Evolutionary conservation across 2,113 vertebrate species (phyloP).

Genomic region (Eudorcas thomsonii): DNA sequence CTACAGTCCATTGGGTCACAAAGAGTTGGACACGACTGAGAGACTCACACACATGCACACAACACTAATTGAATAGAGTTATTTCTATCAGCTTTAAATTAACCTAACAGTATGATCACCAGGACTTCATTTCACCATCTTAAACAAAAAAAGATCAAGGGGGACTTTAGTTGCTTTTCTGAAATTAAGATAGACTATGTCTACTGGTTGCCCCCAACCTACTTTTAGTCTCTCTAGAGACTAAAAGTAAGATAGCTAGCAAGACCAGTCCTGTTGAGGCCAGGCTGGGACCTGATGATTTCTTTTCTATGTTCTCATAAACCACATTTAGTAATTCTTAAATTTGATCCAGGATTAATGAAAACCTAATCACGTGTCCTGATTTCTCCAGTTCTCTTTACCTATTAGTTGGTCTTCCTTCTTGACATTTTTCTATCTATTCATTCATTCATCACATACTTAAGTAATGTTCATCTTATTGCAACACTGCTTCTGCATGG

Average conservation of each 20-base stretch:
- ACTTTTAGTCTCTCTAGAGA: no score
- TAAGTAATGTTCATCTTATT: not conserved
- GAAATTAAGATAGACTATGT: not conserved
- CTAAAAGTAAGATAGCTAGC: not conserved
- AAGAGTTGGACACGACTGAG: not conserved
- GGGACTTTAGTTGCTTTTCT: not conserved
- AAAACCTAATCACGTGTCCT: not conserved
- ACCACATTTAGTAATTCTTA: not conserved
- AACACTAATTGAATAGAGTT: not conserved
- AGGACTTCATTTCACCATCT: not conserved
- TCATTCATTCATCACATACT: not conserved
- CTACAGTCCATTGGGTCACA: not conserved
- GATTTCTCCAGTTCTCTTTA: not conserved
- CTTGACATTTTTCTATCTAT: not conserved
- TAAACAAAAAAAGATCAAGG: not conserved
- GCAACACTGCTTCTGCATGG: not conserved
- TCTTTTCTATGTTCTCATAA: not conserved
- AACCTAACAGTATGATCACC: not conserved
- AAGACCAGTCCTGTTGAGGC: not conserved
- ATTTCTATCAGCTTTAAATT: not conserved
- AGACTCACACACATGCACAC: not conserved
- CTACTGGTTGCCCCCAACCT: not conserved
- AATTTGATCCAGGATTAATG: not conserved
- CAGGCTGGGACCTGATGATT: not conserved
- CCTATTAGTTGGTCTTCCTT: not conserved